These are phyloP conservation scores for Amphiprion ocellaris DNA, from an alignment of 2,113 vertebrate species.

Conservation along the genomic window DNA sequence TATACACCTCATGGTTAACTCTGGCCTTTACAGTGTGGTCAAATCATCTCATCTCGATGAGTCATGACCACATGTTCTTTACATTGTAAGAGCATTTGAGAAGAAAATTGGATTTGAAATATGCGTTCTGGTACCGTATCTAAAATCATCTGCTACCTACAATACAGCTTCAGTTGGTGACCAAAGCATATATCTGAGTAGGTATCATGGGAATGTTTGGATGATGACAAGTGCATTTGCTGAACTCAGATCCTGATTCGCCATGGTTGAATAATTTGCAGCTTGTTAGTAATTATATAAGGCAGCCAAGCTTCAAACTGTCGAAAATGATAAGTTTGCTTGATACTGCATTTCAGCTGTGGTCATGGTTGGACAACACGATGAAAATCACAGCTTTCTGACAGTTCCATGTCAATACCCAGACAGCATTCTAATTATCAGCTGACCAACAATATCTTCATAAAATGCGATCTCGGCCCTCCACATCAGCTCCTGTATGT, in stretches of 20 bases:
- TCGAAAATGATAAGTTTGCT: slow-evolving; percentile 37
- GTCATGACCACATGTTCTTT: background rate
- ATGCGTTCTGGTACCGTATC: background rate
- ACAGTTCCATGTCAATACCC: slow-evolving; percentile 20
- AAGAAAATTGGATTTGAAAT: slow-evolving; percentile 12
- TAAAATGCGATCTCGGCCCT: background rate
- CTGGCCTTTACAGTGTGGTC: background rate
- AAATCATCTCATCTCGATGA: background rate
- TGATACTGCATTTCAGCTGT: slow-evolving; percentile 16
- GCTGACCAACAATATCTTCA: background rate
- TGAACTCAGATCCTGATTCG: background rate
- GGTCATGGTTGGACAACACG: slow-evolving; percentile 27
- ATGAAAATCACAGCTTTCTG: slow-evolving; percentile 14
- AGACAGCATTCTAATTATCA: slow-evolving; percentile 14
- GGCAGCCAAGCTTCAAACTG: slow-evolving; percentile 17
- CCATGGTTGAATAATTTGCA: slow-evolving; percentile 12
- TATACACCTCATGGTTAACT: background rate
- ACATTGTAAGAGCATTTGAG: background rate
- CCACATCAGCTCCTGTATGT: slow-evolving; percentile 4
- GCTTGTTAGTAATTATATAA: slow-evolving; percentile 36
- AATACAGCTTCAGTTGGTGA: background rate
- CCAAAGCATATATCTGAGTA: background rate
- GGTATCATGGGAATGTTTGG: slow-evolving; percentile 3
- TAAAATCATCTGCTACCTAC: background rate
- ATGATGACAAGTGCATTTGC: slow-evolving; percentile 3